Evolutionary conservation across 2,888 invertebrate genomes (phyloP).

Genomic region (Apodemia hepburni): DNA sequence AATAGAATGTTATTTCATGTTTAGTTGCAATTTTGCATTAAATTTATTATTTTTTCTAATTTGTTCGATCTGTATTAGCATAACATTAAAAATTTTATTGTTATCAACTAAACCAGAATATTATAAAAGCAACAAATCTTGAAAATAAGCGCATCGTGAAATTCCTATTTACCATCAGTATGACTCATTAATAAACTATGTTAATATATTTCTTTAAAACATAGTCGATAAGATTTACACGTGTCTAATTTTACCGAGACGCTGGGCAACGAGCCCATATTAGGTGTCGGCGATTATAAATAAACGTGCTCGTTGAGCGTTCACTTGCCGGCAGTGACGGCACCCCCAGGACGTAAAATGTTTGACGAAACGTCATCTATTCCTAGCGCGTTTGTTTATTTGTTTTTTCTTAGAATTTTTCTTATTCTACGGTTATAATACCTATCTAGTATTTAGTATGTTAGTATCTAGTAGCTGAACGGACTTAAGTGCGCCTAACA

Average conservation of each 20-base stretch:
- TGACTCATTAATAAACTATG: constrained; percentile 7
- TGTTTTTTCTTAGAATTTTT: background rate
- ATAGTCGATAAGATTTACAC: constrained; percentile 35
- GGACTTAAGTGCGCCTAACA: no score
- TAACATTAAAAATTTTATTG: no score
- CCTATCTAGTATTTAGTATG: no score
- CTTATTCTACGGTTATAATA: background rate
- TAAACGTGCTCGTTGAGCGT: constrained; percentile 42
- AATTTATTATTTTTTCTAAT: no score
- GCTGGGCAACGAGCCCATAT: constrained; percentile 74
- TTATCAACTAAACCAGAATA: no score
- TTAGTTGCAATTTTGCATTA: background rate
- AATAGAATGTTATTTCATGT: background rate
- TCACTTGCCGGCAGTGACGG: constrained; percentile 7
- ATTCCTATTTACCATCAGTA: background rate
- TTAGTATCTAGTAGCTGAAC: background rate
- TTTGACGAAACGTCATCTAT: constrained; percentile 33
- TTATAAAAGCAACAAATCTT: background rate
- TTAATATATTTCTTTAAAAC: constrained; percentile 11
- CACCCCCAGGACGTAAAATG: constrained; percentile 18
- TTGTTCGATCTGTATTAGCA: no score
- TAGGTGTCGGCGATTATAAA: constrained; percentile 69
- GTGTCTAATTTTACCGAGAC: constrained; percentile 65
- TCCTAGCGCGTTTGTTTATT: background rate
- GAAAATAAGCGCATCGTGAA: background rate